Evolutionary conservation across 2,888 invertebrate species (phyloP).

Genomic region (Tyria jacobaeae): DNA sequence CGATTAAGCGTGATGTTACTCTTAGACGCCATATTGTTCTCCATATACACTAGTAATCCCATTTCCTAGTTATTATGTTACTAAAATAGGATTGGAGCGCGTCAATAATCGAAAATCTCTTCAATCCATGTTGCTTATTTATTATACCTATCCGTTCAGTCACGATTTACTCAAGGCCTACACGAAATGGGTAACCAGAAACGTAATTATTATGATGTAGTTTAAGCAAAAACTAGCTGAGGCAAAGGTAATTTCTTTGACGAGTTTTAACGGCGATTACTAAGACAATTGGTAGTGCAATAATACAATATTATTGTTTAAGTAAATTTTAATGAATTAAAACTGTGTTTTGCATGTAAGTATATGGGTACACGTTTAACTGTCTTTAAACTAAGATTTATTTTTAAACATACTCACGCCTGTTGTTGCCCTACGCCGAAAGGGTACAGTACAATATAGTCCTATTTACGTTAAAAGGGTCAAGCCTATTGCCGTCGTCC

Average conservation of each 20-base stretch:
- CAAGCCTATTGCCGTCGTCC: too few species aligned
- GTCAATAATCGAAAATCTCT: constrained; percentile 67
- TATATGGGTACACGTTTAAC: too few species aligned
- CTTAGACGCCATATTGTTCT: constrained; percentile 37
- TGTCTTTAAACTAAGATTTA: too few species aligned
- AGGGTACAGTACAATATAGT: too few species aligned
- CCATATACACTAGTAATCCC: constrained; percentile 19
- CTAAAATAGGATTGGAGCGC: constrained; percentile 56
- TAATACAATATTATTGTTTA: neutral
- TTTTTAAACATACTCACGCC: too few species aligned
- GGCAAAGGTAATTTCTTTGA: constrained; percentile 7
- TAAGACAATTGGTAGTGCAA: constrained; percentile 29
- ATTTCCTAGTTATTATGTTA: constrained; percentile 51
- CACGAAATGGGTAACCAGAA: constrained; percentile 67
- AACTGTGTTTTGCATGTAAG: neutral
- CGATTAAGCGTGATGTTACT: constrained; percentile 36
- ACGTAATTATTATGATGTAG: constrained; percentile 60
- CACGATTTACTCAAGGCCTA: constrained; percentile 72
- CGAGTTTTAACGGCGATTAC: constrained; percentile 13
- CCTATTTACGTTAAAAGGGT: too few species aligned
- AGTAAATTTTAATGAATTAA: neutral
- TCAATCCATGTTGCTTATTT: constrained; percentile 58
- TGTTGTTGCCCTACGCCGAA: too few species aligned
- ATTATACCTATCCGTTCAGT: constrained; percentile 62
- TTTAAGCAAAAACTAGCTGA: constrained; percentile 48